Base-by-base conservation (phyloP, 2,113 vertebrate species). In the Carlito syrichta region DNA sequence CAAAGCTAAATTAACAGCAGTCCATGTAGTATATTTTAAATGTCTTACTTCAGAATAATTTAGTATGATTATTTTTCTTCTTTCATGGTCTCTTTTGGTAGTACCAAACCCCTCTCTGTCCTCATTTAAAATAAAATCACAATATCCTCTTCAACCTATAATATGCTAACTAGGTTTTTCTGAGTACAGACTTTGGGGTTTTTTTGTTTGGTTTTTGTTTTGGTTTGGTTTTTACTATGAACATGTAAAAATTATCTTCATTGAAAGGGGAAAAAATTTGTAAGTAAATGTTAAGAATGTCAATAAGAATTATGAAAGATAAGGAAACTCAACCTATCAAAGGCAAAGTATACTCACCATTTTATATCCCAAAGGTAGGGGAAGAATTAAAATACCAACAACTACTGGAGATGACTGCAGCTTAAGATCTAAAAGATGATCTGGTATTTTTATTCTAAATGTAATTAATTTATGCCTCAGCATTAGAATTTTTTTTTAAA, bases 381-480 rank as follows among this genome's bases (percentile, higher is more conserved):
- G 17, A 81, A 89, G 11, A 86, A 93, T 74, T 73, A 79, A 73
- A 93, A 86, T 66, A 82, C 35, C 40, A 73, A 77, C n/a, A 63
- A 83, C 43, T 66, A 88, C 1, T 79, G 43, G 63, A 71, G 22
- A 77, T 77, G 93, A 94, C 13, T 56, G 6, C 38, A 93, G 11
- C 38, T 97, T 95, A 88, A 88, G 93, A 93, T 88, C 86, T 85
- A 77, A 95, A 96, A 86, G 13, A 94, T 81, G 38, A 83, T 58
- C 56, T 76, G 63, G 3, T 91, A 71, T 86, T 96, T 93, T 92
- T 79, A 96, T 92, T 83, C 68, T 60, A 84, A 14, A 86, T n/a
- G n/a, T n/a, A n/a, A 89, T 86, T 60, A 89, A 87, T 88, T 93
- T 52, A 82, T 45, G 50, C 20, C 25, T 88, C 45, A 71, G 40